These are phyloP conservation scores for Enteromius paludinosus DNA, from an alignment of 2,797 vertebrate species.

Conservation along the genomic window DNA sequence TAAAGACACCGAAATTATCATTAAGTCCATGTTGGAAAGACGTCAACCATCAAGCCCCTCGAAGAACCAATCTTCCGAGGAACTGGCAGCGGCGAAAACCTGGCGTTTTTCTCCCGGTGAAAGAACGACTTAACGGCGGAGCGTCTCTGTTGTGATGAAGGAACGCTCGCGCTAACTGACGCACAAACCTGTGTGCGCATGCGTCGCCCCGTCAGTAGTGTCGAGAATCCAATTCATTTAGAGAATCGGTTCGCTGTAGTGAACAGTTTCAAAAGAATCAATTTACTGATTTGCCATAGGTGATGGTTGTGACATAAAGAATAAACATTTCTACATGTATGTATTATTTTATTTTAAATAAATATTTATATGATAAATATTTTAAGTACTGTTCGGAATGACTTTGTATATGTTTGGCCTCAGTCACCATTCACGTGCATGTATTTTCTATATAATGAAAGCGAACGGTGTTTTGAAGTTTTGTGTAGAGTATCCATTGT, in stretches of 20 bases:
- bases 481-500: not conserved
- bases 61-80: not conserved
- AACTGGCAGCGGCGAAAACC: not conserved
- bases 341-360: not conserved
- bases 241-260: conserved; percentile 5
- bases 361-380: not conserved
- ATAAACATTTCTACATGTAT: not conserved
- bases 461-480: not conserved
- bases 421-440: not conserved
- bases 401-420: not conserved
- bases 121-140: conserved; percentile 42
- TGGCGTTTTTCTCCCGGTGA: conserved; percentile 3
- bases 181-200: conserved; percentile 55
- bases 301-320: too few species aligned
- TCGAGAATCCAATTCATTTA: conserved; percentile 20
- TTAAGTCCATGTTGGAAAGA: conserved; percentile 55
- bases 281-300: not conserved
- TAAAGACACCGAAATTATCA: conserved; percentile 40
- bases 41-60: conserved; percentile 32
- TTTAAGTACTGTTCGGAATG: not conserved
- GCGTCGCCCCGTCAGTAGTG: conserved; percentile 46
- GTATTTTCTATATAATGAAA: not conserved
- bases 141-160: conserved; percentile 65
- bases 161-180: conserved; percentile 73
- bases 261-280: conserved; percentile 4